A percentile compares a stretch with the other conserved stretches of the same genome.
These are phyloP conservation scores for Podabrus alpinus DNA, from an alignment of 2,888 invertebrate species.

Conservation along the genomic window DNA sequence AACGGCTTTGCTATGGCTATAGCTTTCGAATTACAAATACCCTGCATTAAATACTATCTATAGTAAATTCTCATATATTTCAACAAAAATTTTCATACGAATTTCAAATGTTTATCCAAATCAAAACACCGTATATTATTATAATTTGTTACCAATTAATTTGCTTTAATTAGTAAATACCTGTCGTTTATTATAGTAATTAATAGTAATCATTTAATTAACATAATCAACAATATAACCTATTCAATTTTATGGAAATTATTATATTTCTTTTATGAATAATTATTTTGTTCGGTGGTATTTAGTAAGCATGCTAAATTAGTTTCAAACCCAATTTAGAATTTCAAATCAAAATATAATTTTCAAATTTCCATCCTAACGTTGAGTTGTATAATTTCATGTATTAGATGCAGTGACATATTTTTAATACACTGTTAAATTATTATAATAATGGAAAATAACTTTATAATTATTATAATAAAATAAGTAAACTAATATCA, in stretches of 20 bases:
- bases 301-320: neutral
- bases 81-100: no score
- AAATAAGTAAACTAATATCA: neutral
- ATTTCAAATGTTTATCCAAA: no score
- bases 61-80: no score
- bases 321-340: neutral
- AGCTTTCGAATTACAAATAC: no score
- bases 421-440: neutral
- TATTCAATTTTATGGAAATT: neutral
- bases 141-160: no score
- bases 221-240: no score
- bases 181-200: no score
- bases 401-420: neutral
- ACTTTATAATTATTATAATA: neutral
- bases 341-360: neutral
- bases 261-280: neutral
- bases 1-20: no score
- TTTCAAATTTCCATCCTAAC: neutral
- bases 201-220: no score
- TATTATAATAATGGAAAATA: neutral
- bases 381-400: neutral
- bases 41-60: no score
- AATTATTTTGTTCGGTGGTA: neutral
- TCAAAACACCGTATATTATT: no score
- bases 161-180: no score